Percentiles rank a stretch among this genome's conserved stretches.
Conservation (phyloP, 2,888 invertebrate species). For the Tinea pellionella region DNA sequence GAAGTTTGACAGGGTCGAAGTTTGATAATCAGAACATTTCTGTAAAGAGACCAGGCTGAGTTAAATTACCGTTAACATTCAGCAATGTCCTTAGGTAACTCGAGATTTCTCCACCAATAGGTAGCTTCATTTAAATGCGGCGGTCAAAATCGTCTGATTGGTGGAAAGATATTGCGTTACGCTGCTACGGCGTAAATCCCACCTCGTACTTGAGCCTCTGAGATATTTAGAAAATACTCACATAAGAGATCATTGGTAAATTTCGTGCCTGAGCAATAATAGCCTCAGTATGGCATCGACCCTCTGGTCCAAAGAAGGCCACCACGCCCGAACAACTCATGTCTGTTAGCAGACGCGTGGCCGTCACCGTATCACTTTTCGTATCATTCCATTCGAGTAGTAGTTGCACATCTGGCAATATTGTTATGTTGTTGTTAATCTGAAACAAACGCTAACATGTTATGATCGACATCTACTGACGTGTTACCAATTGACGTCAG, state of each 20-base stretch:
- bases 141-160: too few relatives aligned
- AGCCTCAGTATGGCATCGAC: slow-evolving; percentile 93
- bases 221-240: slow-evolving; percentile 65
- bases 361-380: slow-evolving; percentile 83
- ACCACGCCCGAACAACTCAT: slow-evolving; percentile 92
- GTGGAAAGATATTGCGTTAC: too few relatives aligned
- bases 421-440: slow-evolving; percentile 77
- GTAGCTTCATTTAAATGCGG: too few relatives aligned
- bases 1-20: slow-evolving; percentile 89
- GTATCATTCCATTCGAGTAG: slow-evolving; percentile 86
- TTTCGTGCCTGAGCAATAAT: slow-evolving; percentile 93
- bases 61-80: too few relatives aligned
- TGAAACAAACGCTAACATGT: slow-evolving; percentile 32
- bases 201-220: too few relatives aligned
- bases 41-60: slow-evolving; percentile 55
- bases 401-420: slow-evolving; percentile 81
- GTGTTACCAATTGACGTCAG: background rate
- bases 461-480: background rate
- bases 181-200: too few relatives aligned
- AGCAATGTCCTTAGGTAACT: too few relatives aligned
- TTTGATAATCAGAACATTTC: slow-evolving; percentile 95
- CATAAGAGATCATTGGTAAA: slow-evolving; percentile 97
- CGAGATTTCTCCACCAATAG: too few relatives aligned
- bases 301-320: slow-evolving; percentile 96
- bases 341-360: slow-evolving; percentile 86